Evolutionary conservation across 2,888 invertebrate genomes (phyloP).

Genomic region (Orthosia cruda): DNA sequence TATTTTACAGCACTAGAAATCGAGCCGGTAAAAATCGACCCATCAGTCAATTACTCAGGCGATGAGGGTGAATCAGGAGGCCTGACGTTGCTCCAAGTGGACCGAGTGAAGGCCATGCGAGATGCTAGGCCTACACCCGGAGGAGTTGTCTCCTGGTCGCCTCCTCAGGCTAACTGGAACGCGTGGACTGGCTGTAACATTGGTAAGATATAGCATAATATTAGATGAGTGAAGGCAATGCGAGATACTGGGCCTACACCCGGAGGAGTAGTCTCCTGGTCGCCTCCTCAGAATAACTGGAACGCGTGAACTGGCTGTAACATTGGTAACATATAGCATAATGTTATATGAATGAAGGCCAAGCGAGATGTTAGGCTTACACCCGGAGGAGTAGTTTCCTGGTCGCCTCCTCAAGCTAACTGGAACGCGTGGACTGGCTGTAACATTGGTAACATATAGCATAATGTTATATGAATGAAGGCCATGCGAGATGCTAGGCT

Average conservation of each 20-base stretch:
- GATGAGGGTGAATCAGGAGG: constrained; percentile 67
- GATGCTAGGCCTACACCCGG: constrained; percentile 92
- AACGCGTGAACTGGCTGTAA: constrained; percentile 99
- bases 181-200: constrained; percentile 99
- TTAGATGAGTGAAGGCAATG: constrained; percentile 88
- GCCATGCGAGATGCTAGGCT: no score
- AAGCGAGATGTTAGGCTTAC: no score
- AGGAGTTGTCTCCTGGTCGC: constrained; percentile 98
- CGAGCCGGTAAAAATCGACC: constrained; percentile 79
- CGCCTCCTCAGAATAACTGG: constrained; percentile 99
- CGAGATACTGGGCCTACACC: constrained; percentile 92
- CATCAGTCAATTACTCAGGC: constrained; percentile 54
- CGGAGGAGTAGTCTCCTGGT: constrained; percentile 98
- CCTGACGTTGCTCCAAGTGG: constrained; percentile 83
- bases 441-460: no score
- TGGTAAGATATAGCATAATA: constrained; percentile 81
- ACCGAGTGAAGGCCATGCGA: constrained; percentile 92
- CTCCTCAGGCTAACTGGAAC: constrained; percentile 99
- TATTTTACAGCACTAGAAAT: constrained; percentile 80
- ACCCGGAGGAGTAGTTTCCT: no score
- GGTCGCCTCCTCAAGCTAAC: no score
- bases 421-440: no score
- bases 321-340: constrained; percentile 92
- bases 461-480: no score
- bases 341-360: no score